Base-by-base conservation (phyloP, 2,113 vertebrate species). In the Micronisus gabar region DNA sequence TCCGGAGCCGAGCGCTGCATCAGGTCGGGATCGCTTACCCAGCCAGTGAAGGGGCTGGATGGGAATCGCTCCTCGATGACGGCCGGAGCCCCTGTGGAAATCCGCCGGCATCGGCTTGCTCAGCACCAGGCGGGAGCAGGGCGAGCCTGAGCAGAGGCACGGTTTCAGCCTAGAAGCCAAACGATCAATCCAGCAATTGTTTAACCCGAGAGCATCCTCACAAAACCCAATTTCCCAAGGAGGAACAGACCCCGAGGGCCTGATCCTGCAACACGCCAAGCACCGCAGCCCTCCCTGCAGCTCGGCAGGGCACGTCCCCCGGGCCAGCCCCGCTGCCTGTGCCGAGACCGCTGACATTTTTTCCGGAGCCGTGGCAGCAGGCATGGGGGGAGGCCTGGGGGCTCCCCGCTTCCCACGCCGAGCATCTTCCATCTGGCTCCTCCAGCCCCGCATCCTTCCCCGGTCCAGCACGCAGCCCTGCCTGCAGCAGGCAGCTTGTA, bases 181-280 rank as follows among this genome's bases (percentile, higher is more conserved):
- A 22, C 0, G 7, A 56, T 30, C 18, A 3, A 53, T 6, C n/a
- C 5, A 2, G 27, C 32, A 26, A 12, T 3, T 1, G 2, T 19
- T 53, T 11, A 20, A 41, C 13, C 0, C 1, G 1, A 41, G 15
- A 62, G 43, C 67, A 70, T 63, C 73, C 73, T 45, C 66, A n/a
- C 0, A 1, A 58, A 88, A 47, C 34, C 68, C 34, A 1, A 8
- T 7, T 81, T 34, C 70, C 78, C 66, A 15, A n/a, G 32, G 13
- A 53, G 36, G 14, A 45, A 25, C 30, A 14, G 32, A 18, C 62
- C 21, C 32, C 1, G 1, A 47, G 34, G 41, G 73, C 29, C 56
- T 17, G 48, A 70, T 84, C 55, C 61, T 50, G 79, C 29, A 6
- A 15, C 30, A 34, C 9, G 2, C 22, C 2, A 1, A 67, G 73